phyloP scores from a whole-genome alignment of 2,797 vertebrate genomes.

The Crax fasciolata region DNA sequence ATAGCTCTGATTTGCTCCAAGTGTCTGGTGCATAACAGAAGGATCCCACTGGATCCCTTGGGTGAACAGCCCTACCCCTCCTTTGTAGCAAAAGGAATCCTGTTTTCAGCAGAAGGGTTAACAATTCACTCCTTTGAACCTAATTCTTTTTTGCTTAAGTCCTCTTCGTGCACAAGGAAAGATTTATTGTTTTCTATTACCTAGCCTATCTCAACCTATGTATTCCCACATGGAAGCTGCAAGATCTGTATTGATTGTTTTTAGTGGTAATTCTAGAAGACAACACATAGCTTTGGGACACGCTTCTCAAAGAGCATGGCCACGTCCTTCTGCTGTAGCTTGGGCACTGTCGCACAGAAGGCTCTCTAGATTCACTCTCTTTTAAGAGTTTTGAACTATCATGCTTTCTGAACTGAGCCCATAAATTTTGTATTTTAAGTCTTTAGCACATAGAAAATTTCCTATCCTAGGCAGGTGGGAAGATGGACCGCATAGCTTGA shows the following conservation, averaged over 20 bases:
- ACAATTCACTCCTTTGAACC: background rate
- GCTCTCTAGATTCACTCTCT: background rate
- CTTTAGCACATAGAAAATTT: background rate
- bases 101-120: background rate
- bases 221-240: background rate
- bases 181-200: background rate
- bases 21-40: background rate
- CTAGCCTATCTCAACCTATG: rapidly evolving
- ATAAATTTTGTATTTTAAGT: background rate
- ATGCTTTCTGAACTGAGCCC: background rate
- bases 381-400: background rate
- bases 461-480: background rate
- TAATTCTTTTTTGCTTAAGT: background rate
- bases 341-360: background rate
- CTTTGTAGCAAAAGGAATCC: background rate
- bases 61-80: background rate
- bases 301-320: background rate
- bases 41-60: background rate
- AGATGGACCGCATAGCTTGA: background rate
- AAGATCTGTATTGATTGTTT: background rate
- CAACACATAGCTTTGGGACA: rapidly evolving
- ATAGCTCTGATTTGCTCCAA: background rate
- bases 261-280: background rate
- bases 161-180: background rate
- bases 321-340: background rate